phyloP scores from a whole-genome alignment of 2,888 invertebrate species.

The Podotricha telesiphe region DNA sequence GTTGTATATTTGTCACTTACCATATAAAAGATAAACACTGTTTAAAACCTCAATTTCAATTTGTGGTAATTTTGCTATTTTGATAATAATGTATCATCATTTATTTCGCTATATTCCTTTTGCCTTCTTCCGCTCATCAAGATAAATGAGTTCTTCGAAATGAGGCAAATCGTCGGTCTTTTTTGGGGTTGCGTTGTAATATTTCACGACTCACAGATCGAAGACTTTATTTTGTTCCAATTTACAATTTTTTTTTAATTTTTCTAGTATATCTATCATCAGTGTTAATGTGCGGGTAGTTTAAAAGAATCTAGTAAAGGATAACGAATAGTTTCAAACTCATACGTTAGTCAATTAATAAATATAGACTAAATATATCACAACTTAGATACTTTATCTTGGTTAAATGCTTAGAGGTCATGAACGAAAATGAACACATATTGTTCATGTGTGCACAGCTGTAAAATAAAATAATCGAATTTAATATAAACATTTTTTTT shows the following conservation, averaged over 20 bases:
- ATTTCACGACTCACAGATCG: not conserved
- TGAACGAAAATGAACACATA: not conserved
- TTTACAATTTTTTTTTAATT: not conserved
- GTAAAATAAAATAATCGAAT: not conserved
- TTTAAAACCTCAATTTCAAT: constrained; percentile 11
- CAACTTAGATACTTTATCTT: no score
- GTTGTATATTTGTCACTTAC: not conserved
- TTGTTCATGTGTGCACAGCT: not conserved
- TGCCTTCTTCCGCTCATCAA: constrained; percentile 19
- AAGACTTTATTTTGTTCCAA: not conserved
- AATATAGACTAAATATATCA: no score
- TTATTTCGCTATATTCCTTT: constrained; percentile 20
- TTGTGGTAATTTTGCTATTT: not conserved
- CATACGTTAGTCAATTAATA: no score
- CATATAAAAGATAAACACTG: not conserved
- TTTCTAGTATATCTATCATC: no score
- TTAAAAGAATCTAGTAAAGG: no score
- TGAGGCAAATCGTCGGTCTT: constrained; percentile 19
- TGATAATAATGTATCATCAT: constrained; percentile 16
- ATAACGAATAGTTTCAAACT: no score
- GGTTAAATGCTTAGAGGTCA: not conserved
- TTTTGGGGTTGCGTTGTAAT: constrained; percentile 12
- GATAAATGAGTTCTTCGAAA: constrained; percentile 27
- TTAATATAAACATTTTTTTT: no score
- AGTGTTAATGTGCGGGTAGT: no score